Conservation (phyloP, 2,888 invertebrate genomes). For the Steinernema hermaphroditum region DNA sequence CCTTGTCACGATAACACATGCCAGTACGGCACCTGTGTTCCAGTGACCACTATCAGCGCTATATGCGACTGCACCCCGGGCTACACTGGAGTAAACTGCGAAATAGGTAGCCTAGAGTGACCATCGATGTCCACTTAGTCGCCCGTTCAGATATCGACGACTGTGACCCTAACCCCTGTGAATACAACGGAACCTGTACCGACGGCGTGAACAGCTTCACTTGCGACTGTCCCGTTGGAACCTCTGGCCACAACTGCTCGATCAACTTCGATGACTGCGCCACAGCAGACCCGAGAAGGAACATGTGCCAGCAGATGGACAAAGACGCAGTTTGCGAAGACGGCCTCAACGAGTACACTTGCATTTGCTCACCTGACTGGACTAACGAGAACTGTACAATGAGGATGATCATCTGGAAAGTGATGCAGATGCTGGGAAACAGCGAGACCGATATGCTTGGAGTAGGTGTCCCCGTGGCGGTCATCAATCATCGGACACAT, state of each 20-base stretch:
- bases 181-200: slow-evolving; percentile 42
- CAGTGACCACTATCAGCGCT: too few relatives aligned
- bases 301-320: neutral
- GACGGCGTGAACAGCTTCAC: slow-evolving; percentile 34
- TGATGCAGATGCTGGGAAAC: neutral
- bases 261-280: slow-evolving; percentile 30
- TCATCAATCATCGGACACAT: neutral
- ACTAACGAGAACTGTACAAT: neutral
- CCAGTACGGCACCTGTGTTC: too few relatives aligned
- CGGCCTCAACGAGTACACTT: neutral
- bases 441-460: neutral
- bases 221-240: slow-evolving; percentile 40
- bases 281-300: neutral
- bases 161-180: slow-evolving; percentile 40
- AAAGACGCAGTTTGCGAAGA: neutral
- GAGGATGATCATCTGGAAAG: slow-evolving; percentile 8
- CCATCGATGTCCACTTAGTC: neutral
- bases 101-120: slow-evolving; percentile 31
- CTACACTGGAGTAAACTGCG: slow-evolving; percentile 34
- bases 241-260: slow-evolving; percentile 33
- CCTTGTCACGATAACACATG: too few relatives aligned
- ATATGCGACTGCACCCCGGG: too few relatives aligned
- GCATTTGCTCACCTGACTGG: slow-evolving; percentile 1
- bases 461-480: neutral
- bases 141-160: slow-evolving; percentile 39